Conservation (phyloP, 2,888 invertebrate genomes). For the Polymixis lichenea region DNA sequence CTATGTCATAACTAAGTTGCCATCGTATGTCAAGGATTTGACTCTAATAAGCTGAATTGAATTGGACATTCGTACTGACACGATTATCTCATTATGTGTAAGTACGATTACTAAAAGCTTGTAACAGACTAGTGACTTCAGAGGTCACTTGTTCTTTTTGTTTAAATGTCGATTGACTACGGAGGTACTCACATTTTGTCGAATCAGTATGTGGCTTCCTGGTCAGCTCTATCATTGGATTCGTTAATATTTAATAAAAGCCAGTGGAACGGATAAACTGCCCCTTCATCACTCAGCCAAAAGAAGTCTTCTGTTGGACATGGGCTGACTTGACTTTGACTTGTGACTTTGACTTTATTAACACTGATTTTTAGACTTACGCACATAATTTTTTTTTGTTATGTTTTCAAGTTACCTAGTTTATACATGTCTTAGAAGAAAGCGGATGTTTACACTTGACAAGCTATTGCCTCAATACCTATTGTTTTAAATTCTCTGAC, state of each 20-base stretch:
- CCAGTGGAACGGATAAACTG: background rate
- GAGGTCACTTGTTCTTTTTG: background rate
- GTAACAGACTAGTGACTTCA: background rate
- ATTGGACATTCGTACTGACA: background rate
- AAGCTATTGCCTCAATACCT: background rate
- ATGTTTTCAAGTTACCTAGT: background rate
- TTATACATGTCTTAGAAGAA: background rate
- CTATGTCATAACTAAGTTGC: background rate
- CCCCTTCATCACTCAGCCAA: background rate
- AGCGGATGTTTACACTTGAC: constrained; percentile 11
- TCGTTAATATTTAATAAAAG: background rate
- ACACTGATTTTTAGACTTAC: background rate
- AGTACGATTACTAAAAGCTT: background rate
- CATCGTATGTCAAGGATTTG: background rate
- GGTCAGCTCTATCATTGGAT: background rate
- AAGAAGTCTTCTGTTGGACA: background rate
- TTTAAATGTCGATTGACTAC: background rate
- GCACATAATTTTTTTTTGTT: background rate
- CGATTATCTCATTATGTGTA: background rate
- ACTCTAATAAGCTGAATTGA: constrained; percentile 17
- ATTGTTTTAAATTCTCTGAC: constrained; percentile 16
- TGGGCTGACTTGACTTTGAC: too few species aligned
- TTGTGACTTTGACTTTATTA: too few species aligned
- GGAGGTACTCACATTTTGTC: background rate
- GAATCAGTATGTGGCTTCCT: too few species aligned